Conservation (phyloP, 2,113 vertebrate genomes). For the Tragelaphus strepsiceros region DNA sequence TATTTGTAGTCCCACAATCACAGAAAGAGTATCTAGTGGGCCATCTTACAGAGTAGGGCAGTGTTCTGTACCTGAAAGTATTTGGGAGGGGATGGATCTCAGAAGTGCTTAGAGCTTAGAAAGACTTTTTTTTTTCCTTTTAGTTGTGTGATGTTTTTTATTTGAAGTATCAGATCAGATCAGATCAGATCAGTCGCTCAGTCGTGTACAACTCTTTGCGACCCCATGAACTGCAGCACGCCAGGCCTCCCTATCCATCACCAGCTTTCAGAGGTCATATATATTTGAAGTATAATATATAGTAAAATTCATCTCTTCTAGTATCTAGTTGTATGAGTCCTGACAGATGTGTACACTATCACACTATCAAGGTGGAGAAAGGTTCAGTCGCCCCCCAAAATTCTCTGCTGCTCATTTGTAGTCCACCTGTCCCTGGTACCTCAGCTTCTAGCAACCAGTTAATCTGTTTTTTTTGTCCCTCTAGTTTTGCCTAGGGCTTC, state of each 20-base stretch:
- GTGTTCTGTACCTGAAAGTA: not conserved
- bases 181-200: too few relatives aligned
- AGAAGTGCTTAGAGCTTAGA: not conserved
- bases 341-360: not conserved
- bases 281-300: not conserved
- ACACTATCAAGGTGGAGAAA: not conserved
- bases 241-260: too few relatives aligned
- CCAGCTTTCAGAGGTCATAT: too few relatives aligned
- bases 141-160: not conserved
- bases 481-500: not conserved
- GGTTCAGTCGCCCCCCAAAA: not conserved
- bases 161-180: not conserved
- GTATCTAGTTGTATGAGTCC: not conserved
- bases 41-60: not conserved
- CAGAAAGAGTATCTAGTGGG: not conserved
- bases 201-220: too few relatives aligned
- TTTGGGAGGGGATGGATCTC: not conserved
- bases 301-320: not conserved
- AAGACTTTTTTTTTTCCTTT: not conserved
- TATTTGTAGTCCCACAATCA: not conserved
- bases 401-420: not conserved
- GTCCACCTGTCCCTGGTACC: not conserved
- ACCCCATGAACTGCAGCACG: too few relatives aligned
- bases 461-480: not conserved
- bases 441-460: not conserved